Base-by-base conservation (phyloP, 2,113 vertebrate genomes). In the Phodopus roborovskii region DNA sequence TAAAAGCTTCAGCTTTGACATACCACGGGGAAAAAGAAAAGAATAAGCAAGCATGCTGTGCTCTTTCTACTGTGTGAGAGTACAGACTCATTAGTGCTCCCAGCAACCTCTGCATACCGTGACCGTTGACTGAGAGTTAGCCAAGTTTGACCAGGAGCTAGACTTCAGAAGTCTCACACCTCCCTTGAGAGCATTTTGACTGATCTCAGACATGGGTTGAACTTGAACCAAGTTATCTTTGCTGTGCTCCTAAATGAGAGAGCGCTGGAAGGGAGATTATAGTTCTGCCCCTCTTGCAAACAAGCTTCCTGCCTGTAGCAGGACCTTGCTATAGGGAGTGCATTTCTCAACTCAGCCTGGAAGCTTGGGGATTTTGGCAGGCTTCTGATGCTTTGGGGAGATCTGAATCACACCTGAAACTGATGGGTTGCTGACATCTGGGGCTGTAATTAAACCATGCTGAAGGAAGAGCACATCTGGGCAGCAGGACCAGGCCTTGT, bases 381-480 rank as follows among this genome's bases (percentile, higher is more conserved):
- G 79, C 71, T 85, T 87, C 91, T 66, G 64, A 45, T 93, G 90
- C 96, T 79, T 58, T 91, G 30, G 84, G 96, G 94, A 94, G 84
- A 86, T 96, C 73, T 96, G 88, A 97, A 92, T 96, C 45, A 92
- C 97, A 94, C 90, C 88, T 96, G 92, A 77, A 58, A 24, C 92
- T 64, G 74, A 88, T 48, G 92, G 71, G 94, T 45, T 96, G 97
- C 88, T 96, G 73, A 79, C 93, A 83, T 88, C 64, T 83, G 91
- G 86, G 53, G 86, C 74, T 95, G 91, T 97, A 97, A 97, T 97
- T 81, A 96, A 96, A 96, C 1, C 20, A 94, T 97, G 97, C 81
- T 48, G 89, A 62, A 28, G 83, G 78, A 12, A 3, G 71, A 87
- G 64, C 53, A 74, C 93, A 96, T 97, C 96, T 97, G 98, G 94